phyloP scores from a whole-genome alignment of 1,140 invertebrate genomes.

The Cydia amplana region DNA sequence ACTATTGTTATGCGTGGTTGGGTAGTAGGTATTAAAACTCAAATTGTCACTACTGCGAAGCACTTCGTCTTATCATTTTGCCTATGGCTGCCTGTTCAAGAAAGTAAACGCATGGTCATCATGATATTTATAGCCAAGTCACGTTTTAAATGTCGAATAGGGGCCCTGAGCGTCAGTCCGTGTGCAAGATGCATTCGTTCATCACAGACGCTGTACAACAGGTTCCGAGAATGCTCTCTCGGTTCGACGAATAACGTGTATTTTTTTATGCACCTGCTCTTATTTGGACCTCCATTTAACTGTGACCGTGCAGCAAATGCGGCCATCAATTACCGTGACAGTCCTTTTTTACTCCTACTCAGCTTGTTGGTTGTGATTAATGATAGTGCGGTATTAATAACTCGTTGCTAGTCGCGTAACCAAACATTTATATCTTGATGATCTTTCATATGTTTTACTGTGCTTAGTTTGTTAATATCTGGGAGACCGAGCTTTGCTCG shows the following conservation, averaged over 20 bases:
- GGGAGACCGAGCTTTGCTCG: no score
- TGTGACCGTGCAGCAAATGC: constrained; percentile 60
- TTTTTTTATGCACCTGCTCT: constrained; percentile 63
- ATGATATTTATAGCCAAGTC: no score
- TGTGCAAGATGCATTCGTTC: constrained; percentile 44
- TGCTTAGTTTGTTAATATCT: no score
- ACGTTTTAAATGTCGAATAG: no score
- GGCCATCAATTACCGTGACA: constrained; percentile 68
- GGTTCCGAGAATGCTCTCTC: constrained; percentile 64
- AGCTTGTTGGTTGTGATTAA: constrained; percentile 36
- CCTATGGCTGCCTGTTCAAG: no score
- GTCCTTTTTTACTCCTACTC: constrained; percentile 46
- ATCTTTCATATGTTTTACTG: not conserved
- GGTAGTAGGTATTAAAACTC: no score
- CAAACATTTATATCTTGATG: not conserved
- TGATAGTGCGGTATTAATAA: constrained; percentile 27
- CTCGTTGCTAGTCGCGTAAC: constrained; percentile 20
- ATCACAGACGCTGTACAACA: constrained; percentile 47
- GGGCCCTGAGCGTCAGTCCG: constrained; percentile 46
- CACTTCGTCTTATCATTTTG: no score
- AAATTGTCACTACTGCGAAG: no score
- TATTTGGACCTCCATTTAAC: constrained; percentile 65
- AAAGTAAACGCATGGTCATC: no score
- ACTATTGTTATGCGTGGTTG: no score
- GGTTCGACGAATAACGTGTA: constrained; percentile 56